Evolutionary conservation across 2,113 vertebrate genomes (phyloP).

Genomic region (Todiramphus chloris): DNA sequence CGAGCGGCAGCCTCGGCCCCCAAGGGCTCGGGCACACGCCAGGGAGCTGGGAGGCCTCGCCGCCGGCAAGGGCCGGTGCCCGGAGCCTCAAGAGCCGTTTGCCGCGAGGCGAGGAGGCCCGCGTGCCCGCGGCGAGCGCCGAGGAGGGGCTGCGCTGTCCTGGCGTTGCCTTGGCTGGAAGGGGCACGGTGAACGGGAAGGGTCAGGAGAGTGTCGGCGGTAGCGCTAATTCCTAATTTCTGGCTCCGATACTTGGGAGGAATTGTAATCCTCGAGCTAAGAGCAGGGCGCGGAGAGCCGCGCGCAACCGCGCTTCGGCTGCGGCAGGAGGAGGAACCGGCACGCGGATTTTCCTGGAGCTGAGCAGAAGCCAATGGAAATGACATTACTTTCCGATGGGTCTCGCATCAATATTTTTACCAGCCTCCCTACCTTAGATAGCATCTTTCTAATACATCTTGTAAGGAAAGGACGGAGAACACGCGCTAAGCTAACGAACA

Average conservation of each 20-base stretch:
- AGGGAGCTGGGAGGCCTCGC: not conserved
- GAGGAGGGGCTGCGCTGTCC: not conserved
- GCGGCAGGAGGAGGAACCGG: not conserved
- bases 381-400: conserved; percentile 17
- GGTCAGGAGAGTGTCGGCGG: not conserved
- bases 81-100: not conserved
- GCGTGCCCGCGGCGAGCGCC: not conserved
- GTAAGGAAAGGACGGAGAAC: conserved; percentile 21
- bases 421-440: conserved; percentile 16
- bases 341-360: not conserved
- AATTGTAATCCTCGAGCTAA: not conserved
- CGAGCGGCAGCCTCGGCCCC: accelerated
- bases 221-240: not conserved
- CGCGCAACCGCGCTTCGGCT: not conserved
- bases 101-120: not conserved
- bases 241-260: not conserved
- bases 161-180: not conserved
- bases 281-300: accelerated
- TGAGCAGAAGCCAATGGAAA: conserved; percentile 51
- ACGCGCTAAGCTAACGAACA: not conserved
- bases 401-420: conserved; percentile 52
- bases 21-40: not conserved
- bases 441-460: conserved; percentile 41
- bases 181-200: not conserved
- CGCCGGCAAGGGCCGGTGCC: accelerated